phyloP scores from a whole-genome alignment of 2,797 vertebrate species.

The Neosalanx taihuensis region DNA sequence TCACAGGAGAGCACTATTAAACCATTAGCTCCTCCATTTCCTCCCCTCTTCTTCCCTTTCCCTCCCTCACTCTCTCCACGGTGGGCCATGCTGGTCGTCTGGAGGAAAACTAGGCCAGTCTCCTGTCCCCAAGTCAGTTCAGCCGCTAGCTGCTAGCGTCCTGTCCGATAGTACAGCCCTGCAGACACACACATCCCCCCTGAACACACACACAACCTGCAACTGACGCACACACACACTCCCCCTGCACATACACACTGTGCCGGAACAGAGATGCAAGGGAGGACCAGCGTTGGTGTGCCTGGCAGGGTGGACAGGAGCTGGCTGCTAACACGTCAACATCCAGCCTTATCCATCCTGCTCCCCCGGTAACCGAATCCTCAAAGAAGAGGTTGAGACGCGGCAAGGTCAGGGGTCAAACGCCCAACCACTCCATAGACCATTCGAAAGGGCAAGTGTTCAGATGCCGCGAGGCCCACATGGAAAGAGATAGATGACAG shows the following conservation, averaged over 20 bases:
- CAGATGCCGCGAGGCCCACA: constrained; percentile 41
- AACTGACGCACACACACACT: constrained; percentile 26
- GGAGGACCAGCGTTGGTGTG: constrained; percentile 9
- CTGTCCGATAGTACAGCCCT: constrained; percentile 25
- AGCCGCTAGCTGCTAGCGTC: constrained; percentile 44
- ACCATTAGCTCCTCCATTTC: constrained; percentile 55
- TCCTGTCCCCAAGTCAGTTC: constrained; percentile 49
- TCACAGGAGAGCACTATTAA: constrained; percentile 60
- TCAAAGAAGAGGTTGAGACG: constrained; percentile 45
- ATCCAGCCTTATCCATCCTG: constrained; percentile 48
- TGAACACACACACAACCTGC: neutral
- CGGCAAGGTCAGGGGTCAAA: constrained; percentile 55
- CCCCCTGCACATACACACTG: neutral
- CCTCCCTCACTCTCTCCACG: constrained; percentile 30
- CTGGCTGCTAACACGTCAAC: constrained; percentile 2
- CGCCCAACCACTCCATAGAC: constrained; percentile 33
- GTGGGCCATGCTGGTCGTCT: constrained; percentile 45
- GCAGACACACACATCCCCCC: constrained; percentile 19
- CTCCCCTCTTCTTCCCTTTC: constrained; percentile 15
- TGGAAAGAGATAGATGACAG: constrained; percentile 27
- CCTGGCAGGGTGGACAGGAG: neutral
- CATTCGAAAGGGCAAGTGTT: constrained; percentile 47
- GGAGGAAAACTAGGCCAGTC: constrained; percentile 55
- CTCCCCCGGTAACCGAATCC: constrained; percentile 29
- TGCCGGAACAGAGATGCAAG: constrained; percentile 1